A percentile compares a stretch with the other conserved stretches of the same genome.
Conservation (phyloP, 2,888 invertebrate genomes). For the Microchrysa polita region DNA sequence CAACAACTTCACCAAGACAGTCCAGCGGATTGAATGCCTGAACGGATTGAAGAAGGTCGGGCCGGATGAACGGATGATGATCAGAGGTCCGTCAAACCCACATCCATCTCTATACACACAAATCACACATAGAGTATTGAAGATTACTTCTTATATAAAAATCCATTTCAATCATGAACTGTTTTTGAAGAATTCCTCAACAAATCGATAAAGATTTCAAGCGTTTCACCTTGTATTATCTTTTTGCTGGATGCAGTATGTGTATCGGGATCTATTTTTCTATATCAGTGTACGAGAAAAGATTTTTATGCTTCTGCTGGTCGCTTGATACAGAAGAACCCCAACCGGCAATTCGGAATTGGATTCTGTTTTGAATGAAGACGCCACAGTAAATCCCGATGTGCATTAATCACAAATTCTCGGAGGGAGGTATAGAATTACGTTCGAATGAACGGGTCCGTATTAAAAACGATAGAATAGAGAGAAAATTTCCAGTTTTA, state of each 20-base stretch:
- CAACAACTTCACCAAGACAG: no score
- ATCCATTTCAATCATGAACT: background rate
- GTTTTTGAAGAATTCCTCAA: conserved; percentile 18
- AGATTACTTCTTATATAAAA: background rate
- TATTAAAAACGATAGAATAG: conserved; percentile 29
- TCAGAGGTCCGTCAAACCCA: background rate
- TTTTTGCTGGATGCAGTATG: background rate
- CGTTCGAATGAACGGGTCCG: background rate
- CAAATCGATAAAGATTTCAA: conserved; percentile 38
- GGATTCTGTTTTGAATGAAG: conserved; percentile 40
- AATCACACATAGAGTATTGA: no score
- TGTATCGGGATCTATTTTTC: conserved; percentile 15
- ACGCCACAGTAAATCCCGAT: conserved; percentile 38
- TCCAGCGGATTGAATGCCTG: conserved; percentile 9
- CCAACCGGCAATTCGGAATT: conserved; percentile 37
- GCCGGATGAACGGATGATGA: background rate
- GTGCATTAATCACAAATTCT: conserved; percentile 42
- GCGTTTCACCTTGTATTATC: conserved; percentile 11
- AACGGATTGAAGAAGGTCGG: background rate
- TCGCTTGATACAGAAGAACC: background rate
- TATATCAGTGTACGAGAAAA: background rate
- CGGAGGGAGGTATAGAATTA: conserved; percentile 32
- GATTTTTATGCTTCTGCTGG: conserved; percentile 15
- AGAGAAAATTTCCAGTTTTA: conserved; percentile 30
- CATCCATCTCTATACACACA: background rate